Conservation (phyloP, 2,113 vertebrate genomes). For the Tragelaphus scriptus region DNA sequence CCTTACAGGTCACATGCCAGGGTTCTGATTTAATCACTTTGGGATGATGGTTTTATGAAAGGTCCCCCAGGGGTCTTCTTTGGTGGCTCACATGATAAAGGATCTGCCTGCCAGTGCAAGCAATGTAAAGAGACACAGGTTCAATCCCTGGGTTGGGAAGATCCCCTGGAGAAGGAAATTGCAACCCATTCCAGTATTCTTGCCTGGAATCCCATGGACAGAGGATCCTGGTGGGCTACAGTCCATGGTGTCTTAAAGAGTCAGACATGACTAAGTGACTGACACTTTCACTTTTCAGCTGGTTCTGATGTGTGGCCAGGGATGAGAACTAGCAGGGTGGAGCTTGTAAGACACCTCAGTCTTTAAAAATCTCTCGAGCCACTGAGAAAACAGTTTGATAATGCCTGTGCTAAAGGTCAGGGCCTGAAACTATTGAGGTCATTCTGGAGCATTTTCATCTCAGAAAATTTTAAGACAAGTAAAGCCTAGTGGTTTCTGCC, state of each 20-base stretch:
- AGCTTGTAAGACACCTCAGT: not conserved
- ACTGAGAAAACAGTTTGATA: not conserved
- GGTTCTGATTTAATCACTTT: not conserved
- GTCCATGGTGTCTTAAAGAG: not conserved
- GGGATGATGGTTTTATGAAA: not conserved
- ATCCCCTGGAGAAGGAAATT: not conserved
- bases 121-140: not conserved
- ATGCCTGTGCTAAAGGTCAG: not conserved
- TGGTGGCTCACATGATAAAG: not conserved
- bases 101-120: not conserved
- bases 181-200: not conserved
- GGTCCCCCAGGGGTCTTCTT: not conserved
- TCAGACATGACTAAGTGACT: not conserved
- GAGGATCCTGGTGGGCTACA: not conserved
- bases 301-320: not conserved
- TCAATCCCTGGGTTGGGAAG: not conserved
- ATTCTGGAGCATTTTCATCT: not conserved
- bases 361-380: not conserved
- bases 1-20: not conserved
- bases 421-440: fast-evolving
- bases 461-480: not conserved
- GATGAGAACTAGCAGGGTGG: fast-evolving
- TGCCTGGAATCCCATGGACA: not conserved
- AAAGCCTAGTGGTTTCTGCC: no score
- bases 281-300: not conserved